Percentiles rank a stretch among this genome's conserved stretches.
phyloP scores from a whole-genome alignment of 2,113 vertebrate genomes.

The Mugil cephalus region DNA sequence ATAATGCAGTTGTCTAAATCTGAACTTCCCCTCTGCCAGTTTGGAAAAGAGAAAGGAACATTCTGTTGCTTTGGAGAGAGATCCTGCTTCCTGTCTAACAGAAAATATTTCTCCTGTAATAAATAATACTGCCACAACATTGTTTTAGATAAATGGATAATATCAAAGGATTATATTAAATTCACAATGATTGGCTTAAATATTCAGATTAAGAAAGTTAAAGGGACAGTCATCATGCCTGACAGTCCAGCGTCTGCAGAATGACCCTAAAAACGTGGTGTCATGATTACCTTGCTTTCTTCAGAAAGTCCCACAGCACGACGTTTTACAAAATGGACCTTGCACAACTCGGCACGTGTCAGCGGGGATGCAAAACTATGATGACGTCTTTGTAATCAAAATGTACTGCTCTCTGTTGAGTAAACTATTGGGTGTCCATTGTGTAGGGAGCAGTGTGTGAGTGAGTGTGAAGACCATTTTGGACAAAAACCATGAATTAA shows the following conservation, averaged over 20 bases:
- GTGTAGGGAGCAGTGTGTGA: background rate
- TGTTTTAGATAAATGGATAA: background rate
- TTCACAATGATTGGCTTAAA: background rate
- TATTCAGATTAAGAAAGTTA: background rate
- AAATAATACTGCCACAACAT: background rate
- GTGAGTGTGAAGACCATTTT: background rate
- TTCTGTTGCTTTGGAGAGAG: slow-evolving; percentile 1
- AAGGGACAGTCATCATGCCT: background rate
- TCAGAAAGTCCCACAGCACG: no score
- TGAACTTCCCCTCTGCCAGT: slow-evolving; percentile 28
- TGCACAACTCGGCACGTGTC: slow-evolving; percentile 1
- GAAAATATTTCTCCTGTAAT: slow-evolving; percentile 13
- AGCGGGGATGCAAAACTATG: background rate
- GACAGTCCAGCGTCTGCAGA: background rate
- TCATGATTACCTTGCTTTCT: background rate
- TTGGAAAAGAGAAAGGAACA: slow-evolving; percentile 8
- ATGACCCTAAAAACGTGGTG: background rate
- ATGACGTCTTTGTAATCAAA: no score
- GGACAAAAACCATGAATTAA: background rate
- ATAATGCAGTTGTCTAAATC: slow-evolving; percentile 56
- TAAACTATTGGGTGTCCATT: background rate
- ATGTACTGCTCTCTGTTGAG: background rate
- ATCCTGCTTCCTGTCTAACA: background rate
- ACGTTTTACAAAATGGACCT: fast-evolving
- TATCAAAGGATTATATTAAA: background rate